Base-by-base conservation (phyloP, 2,888 invertebrate genomes). In the Glyphotaelius pellucidus region DNA sequence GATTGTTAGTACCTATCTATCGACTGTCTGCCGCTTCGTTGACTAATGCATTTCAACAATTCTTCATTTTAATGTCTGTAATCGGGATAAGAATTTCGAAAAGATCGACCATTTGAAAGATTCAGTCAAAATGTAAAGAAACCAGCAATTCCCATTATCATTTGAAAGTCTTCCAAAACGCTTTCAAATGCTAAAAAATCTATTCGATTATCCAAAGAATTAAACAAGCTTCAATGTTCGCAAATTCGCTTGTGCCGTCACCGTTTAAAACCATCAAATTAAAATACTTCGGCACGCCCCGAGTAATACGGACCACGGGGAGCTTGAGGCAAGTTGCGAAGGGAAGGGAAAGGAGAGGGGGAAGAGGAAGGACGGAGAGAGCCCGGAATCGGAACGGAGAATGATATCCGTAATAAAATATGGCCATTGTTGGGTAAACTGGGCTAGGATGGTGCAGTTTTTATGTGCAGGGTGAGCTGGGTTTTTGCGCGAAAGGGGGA, bases 351-450 rank as follows among this genome's bases (percentile, higher is more conserved):
- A 86, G 30, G 42, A 38, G n/a, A n/a, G 11, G 19, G 14, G 30
- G 47, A 35, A 42, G 83, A 30, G 86, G 86, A 86, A 86, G 42
- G 30, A 35, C 86, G 67, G 25, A 67, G 67, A 67, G 67, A 52
- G 19, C 47, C 86, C 86, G 86, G 86, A 42, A 86, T 86, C 86
- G 86, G 86, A 86, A 86, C n/a, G 86, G 86, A 42, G 86, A 42
- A 86, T 42, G 47, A 86, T 86, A 86, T 86, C 86, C 86, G 86
- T 86, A 86, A 86, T 86, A 86, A 86, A 86, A 86, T 86, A 86
- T 42, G 86, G 42, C 47, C 42, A 47, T 86, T 86, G 86, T 86
- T 86, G 86, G 86, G 42, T 38, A 86, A 86, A 86, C 86, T 38
- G 42, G 86, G 42, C n/a, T 42, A 30, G 15, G 25, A 19, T 35